Evolutionary conservation across 2,888 invertebrate genomes (phyloP).

Genomic region (Drosophila prolongata): DNA sequence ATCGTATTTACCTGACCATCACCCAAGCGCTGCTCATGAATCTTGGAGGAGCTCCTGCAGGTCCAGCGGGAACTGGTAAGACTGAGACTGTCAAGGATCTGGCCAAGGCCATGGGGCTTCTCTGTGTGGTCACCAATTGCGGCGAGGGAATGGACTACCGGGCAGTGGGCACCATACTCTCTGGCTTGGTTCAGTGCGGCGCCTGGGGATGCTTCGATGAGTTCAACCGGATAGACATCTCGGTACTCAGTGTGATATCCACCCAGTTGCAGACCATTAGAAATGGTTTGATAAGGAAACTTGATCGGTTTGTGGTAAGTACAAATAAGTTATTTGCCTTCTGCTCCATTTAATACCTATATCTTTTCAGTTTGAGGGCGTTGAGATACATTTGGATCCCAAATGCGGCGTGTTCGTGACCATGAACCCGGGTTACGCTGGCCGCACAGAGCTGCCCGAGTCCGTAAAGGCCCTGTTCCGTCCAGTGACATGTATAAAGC

Average conservation of each 20-base stretch:
- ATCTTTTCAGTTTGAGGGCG: constrained; percentile 89
- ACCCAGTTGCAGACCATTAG: constrained; percentile 95
- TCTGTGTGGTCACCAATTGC: constrained; percentile 95
- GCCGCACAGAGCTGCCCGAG: constrained; percentile 95
- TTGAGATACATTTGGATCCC: constrained; percentile 91
- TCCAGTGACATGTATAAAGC: constrained; percentile 96
- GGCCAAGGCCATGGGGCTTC: constrained; percentile 93
- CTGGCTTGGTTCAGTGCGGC: constrained; percentile 86
- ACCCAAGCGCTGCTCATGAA: constrained; percentile 97
- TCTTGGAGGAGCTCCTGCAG: constrained; percentile 95
- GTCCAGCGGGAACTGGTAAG: constrained; percentile 87
- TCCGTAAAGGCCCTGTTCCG: constrained; percentile 96
- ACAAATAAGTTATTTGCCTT: background rate
- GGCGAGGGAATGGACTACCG: constrained; percentile 97
- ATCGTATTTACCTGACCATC: constrained; percentile 95
- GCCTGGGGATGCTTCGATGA: constrained; percentile 99
- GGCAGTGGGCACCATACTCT: constrained; percentile 91
- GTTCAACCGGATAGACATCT: constrained; percentile 96
- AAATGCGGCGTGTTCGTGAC: constrained; percentile 97
- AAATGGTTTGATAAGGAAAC: constrained; percentile 91
- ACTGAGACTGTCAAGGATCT: constrained; percentile 96
- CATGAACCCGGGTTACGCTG: constrained; percentile 97
- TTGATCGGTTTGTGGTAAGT: constrained; percentile 90
- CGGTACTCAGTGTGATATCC: constrained; percentile 96
- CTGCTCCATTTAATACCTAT: background rate